Base-by-base conservation (phyloP, 2,797 vertebrate genomes). In the Vespertilio murinus region DNA sequence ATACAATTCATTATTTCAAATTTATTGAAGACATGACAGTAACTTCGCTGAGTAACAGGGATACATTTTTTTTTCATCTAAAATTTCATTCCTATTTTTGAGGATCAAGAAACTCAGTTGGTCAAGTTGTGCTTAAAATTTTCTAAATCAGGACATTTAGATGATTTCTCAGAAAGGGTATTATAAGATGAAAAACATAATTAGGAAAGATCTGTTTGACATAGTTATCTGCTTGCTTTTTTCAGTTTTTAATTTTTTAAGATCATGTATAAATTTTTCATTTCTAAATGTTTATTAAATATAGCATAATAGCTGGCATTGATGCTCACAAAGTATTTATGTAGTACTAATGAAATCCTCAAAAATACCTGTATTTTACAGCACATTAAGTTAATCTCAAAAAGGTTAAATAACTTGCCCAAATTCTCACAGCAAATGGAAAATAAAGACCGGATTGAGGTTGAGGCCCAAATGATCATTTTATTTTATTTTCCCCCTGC, bases 11-110 rank as follows among this genome's bases (percentile, higher is more conserved):
- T 77, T 71, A 73, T 74, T 49, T 84, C 49, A 33, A 12, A 56
- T 47, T n/a, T 83, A 84, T 64, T 91, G 65, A 67, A 7, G 8
- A 56, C n/a, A 75, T 47, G 8, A 5, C 65, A 80, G 25, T 13
- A 23, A 65, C 45, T 59, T 79, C 12, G 42, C 6, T 81, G 61
- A 84, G 86, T 70, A 13, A 5, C 81, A 8, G 7, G 6, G 10
- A 47, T 45, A 54, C 10, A 13, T 54, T n/a, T 77, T 71, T 52
- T 94, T n/a, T 79, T 75, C 10, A 87, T 71, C 12, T 35, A 93
- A 95, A 87, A 86, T 17, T 82, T 23, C n/a, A 45, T 90, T 82
- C 17, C 23, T 75, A 25, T 47, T 77, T 71, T 87, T 82, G 54
- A 54, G 52, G 25, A 52, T 45, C 8, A 38, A 45, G 42, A 71